A percentile compares a stretch with the other conserved stretches of the same genome.
phyloP scores from a whole-genome alignment of 2,113 vertebrate species.

The Climacteris rufus region DNA sequence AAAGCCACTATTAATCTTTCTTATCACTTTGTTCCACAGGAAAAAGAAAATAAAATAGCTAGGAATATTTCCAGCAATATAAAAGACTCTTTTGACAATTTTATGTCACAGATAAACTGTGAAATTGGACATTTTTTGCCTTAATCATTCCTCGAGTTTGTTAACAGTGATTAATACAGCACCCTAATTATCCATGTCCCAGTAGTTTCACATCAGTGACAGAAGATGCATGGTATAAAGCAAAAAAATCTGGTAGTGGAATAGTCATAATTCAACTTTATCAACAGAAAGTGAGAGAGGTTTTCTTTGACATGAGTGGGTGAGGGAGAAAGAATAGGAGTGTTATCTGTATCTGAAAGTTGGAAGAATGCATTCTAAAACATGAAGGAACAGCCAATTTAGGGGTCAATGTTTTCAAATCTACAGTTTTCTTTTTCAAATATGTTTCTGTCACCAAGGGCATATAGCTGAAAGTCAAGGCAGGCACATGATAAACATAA shows the following conservation, averaged over 20 bases:
- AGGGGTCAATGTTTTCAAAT: neutral
- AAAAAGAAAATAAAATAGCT: conserved; percentile 1
- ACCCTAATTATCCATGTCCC: neutral
- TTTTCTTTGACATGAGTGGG: neutral
- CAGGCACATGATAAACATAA: neutral
- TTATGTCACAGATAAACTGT: conserved; percentile 21
- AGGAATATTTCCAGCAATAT: neutral
- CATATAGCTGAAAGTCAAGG: neutral
- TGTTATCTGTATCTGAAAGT: neutral
- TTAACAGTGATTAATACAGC: neutral
- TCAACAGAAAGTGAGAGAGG: neutral
- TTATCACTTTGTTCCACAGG: neutral
- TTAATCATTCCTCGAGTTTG: conserved; percentile 10
- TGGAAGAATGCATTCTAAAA: neutral
- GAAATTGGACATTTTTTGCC: conserved; percentile 18
- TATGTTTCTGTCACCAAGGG: neutral
- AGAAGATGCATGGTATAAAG: neutral
- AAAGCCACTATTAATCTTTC: conserved; percentile 4
- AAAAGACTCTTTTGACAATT: neutral
- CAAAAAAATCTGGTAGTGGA: neutral
- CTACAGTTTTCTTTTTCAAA: neutral
- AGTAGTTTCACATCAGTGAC: neutral
- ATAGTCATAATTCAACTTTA: neutral
- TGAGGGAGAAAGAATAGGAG: neutral
- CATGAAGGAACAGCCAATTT: neutral